These are phyloP conservation scores for Lacerta viridis DNA, from an alignment of 2,797 vertebrate species.

Conservation along the genomic window DNA sequence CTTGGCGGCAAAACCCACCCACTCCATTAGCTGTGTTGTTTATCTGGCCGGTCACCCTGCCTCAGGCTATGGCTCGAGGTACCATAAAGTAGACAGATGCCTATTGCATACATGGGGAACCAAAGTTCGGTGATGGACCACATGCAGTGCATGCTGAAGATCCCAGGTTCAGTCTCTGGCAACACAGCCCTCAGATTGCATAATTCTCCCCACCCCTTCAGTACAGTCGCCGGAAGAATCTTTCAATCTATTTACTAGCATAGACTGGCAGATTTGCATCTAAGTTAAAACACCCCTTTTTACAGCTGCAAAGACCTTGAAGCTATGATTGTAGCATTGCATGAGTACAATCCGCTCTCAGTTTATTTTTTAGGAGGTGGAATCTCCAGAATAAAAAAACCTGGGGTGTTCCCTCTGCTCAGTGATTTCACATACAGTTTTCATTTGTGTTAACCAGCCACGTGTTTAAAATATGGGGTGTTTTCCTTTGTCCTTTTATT, in stretches of 20 bases:
- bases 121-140: background rate
- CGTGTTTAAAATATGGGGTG: background rate
- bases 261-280: background rate
- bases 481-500: slow-evolving; percentile 11
- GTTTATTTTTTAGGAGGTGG: background rate
- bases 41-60: background rate
- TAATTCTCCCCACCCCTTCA: too few relatives aligned
- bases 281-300: background rate
- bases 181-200: too few relatives aligned
- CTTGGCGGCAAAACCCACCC: background rate
- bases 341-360: background rate
- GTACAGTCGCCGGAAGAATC: background rate
- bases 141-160: background rate
- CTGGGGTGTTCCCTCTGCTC: background rate
- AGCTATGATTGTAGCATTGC: background rate
- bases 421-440: background rate
- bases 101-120: background rate
- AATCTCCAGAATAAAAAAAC: slow-evolving; percentile 2
- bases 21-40: background rate
- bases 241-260: background rate
- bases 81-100: slow-evolving; percentile 7
- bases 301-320: background rate
- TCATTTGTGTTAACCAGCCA: slow-evolving; percentile 13
- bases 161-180: background rate
- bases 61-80: background rate